Evolutionary conservation across 1,140 invertebrate genomes (phyloP), one percentile per base, ranked within the genome.

Genomic region (Eumaeus atala): DNA sequence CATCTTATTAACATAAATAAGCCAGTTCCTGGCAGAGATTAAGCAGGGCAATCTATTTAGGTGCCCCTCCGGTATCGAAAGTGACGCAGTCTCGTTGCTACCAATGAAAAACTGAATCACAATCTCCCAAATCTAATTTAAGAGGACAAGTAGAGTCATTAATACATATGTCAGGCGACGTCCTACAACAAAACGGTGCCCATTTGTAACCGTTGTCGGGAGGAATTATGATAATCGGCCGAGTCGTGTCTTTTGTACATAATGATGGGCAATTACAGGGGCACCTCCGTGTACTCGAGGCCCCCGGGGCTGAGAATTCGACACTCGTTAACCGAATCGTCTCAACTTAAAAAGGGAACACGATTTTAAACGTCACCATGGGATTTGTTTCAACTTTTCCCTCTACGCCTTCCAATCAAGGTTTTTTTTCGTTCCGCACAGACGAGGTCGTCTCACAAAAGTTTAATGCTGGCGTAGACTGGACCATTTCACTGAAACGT

Each of bases 201-300:
- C 81, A 83, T 86, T 86, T 84, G 81, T 84, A 83, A 78, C 70
- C 67, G 74, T 71, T 71, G 67, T 69, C 69, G 76, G 72, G 72
- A 73, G 78, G 79, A 83, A 83, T 86, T 84, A 86, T 84, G 79
- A 77, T 86, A 86, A 86, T 86, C 83, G 77, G 79, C 67, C 67
- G 77, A 77, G 72, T 71, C 79, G 77, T 79, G 80, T 84, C 83
- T 81, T 84, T 86, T 86, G 81, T 86, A 79, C 78, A 78, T 86
- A 86, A 86, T 83, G 81, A 79, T 67, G 67, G 79, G 79, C 83
- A 84, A 86, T 86, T 86, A 84, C 76, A 56, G 78, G 77, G 78
- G 71, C 70, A 77, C 72, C 73, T 74, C 68, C 72, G 77, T 78
- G 72, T 75, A 59, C 67, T 61, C 58, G 69, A 63, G 72, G 70